Base-by-base conservation (phyloP, 2,888 invertebrate genomes). In the Coenonympha glycerion region DNA sequence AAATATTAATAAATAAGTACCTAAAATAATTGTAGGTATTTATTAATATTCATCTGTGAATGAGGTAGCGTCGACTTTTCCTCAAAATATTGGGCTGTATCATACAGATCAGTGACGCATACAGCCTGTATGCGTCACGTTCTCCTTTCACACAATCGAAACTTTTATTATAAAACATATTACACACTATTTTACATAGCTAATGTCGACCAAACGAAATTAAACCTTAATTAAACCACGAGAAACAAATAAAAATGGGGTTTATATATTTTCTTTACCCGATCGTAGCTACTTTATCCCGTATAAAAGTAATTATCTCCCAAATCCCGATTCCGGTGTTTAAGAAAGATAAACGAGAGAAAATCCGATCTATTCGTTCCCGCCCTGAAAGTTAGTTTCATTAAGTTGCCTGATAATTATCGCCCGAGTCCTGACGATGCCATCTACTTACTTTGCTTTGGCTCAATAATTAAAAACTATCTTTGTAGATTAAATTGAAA, bases 271-370 rank as follows among this genome's bases (percentile, higher is more conserved):
- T 19, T 31, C 2, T 31, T 13, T 13, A 30, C 30, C 6, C 15
- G 15, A 16, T 15, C 4, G 13, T 22, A 9, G 1, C 6, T 49
- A 34, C 39, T 53, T 53, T 47, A 42, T 58, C 57, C 46, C 48
- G 44, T 47, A 51, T 76, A 76, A 69, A 71, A 71, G 79, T 83
- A 85, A 85, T 84, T 86, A 86, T 78, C 76, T 67, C 63, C 69
- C 59, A 71, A 73, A 80, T 80, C 79, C 80, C 79, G 79, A 84
- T 80, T 82, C 78, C 79, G 78, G 76, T 85, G 81, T 82, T 83
- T 82, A 86, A 86, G 84, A 82, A 81, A 86, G 86, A 86, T 86
- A 85, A 86, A 86, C 80, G 86, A 76, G 72, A 68, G 73, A 66
- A 66, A 75, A 80, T 76, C 75, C 73, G 76, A 79, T 77, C 77